phyloP scores from a whole-genome alignment of 2,888 invertebrate species.

The Prosopocoilus inquinatus region DNA sequence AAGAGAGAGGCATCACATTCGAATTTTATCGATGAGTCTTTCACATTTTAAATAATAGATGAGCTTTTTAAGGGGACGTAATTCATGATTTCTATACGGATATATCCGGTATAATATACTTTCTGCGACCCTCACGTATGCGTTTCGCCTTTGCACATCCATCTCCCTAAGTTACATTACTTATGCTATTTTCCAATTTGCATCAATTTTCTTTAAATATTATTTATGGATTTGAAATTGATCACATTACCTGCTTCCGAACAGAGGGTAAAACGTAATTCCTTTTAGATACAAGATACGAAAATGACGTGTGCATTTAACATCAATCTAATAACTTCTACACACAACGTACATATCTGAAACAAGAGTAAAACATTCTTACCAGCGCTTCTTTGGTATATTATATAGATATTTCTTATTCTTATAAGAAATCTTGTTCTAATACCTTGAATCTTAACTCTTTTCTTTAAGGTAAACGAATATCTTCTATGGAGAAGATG shows the following conservation, averaged over 20 bases:
- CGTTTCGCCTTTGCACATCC: slow-evolving; percentile 31
- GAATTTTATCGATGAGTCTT: background rate
- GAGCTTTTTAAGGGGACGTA: slow-evolving; percentile 33
- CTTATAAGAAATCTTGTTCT: no score
- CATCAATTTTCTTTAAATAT: slow-evolving; percentile 33
- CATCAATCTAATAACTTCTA: no score
- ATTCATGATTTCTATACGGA: slow-evolving; percentile 29
- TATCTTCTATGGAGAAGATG: no score
- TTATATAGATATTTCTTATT: no score
- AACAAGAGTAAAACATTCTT: no score
- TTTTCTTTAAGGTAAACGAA: no score
- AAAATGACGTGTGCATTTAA: no score
- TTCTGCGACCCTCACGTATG: slow-evolving; percentile 26
- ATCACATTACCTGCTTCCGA: slow-evolving; percentile 26
- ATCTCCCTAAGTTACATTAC: slow-evolving; percentile 38
- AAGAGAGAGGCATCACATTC: no score
- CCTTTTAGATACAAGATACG: background rate
- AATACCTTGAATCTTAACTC: no score
- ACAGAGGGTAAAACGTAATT: background rate
- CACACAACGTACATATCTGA: no score
- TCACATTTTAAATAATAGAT: slow-evolving; percentile 32
- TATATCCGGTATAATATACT: slow-evolving; percentile 26
- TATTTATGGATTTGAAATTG: slow-evolving; percentile 33
- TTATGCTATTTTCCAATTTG: slow-evolving; percentile 38
- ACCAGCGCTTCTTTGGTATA: no score